These are phyloP conservation scores for Trichogramma dendrolimi DNA, from an alignment of 2,888 invertebrate genomes.

Conservation along the genomic window DNA sequence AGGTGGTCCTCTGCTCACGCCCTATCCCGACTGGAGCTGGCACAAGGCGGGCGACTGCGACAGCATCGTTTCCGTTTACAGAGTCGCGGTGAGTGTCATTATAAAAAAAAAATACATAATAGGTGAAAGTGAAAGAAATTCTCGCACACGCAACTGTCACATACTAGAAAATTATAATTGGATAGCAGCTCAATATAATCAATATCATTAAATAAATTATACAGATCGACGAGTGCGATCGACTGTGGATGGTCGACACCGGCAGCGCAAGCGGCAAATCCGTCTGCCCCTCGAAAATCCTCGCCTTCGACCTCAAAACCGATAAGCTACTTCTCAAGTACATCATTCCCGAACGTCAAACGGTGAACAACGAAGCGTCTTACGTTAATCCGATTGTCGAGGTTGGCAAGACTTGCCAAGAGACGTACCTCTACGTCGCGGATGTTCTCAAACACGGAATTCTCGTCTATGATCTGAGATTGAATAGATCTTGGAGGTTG, in stretches of 20 bases:
- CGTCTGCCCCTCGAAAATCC: conserved; percentile 49
- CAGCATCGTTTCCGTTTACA: conserved; percentile 47
- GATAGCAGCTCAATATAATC: background rate
- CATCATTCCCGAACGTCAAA: conserved; percentile 42
- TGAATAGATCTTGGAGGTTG: conserved; percentile 45
- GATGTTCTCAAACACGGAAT: conserved; percentile 46
- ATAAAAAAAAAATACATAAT: no score
- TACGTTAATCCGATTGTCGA: conserved; percentile 49
- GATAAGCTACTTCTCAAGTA: conserved; percentile 46
- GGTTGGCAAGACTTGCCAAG: conserved; percentile 42
- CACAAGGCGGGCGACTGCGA: conserved; percentile 41
- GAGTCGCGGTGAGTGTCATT: conserved; percentile 46
- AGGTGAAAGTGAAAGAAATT: background rate
- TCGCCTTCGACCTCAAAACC: conserved; percentile 49
- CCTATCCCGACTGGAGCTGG: conserved; percentile 50
- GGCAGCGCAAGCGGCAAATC: conserved; percentile 37
- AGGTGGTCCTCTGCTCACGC: conserved; percentile 46
- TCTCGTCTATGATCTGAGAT: conserved; percentile 43
- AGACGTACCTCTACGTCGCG: conserved; percentile 47
- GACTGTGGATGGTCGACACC: conserved; percentile 51
- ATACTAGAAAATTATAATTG: background rate
- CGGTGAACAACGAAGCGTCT: conserved; percentile 39
- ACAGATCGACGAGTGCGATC: conserved; percentile 51
- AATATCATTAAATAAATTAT: background rate
- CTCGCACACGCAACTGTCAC: background rate